Conservation (phyloP, 2,888 invertebrate species). For the Trilocha varians region DNA sequence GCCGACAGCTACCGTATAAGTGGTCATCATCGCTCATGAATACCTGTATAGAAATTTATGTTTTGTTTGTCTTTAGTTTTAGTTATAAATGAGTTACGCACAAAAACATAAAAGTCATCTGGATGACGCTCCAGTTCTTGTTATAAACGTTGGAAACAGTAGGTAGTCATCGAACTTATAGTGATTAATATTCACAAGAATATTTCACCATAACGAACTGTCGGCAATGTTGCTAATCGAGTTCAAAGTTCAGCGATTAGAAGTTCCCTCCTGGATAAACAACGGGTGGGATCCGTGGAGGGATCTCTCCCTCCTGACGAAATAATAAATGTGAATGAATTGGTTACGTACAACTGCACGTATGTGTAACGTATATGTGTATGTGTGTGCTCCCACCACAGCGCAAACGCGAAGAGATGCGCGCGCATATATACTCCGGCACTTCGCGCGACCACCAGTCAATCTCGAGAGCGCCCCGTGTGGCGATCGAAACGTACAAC, state of each 20-base stretch:
- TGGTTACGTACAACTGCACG: constrained; percentile 23
- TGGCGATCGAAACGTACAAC: constrained; percentile 33
- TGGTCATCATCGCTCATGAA: too few relatives aligned
- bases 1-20: too few relatives aligned
- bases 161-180: too few relatives aligned
- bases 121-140: too few relatives aligned
- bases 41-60: too few relatives aligned
- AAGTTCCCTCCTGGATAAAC: background rate
- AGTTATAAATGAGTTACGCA: too few relatives aligned
- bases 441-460: constrained; percentile 50
- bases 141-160: too few relatives aligned
- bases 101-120: too few relatives aligned
- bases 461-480: constrained; percentile 42
- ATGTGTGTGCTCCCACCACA: constrained; percentile 43
- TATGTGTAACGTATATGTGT: constrained; percentile 14
- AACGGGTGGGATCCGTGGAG: constrained; percentile 12
- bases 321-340: constrained; percentile 24
- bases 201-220: background rate
- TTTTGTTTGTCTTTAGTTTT: too few relatives aligned
- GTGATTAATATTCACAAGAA: background rate
- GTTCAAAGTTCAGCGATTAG: background rate
- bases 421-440: constrained; percentile 63
- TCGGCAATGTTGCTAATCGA: background rate
- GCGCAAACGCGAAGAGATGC: constrained; percentile 57
- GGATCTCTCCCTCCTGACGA: constrained; percentile 18